Conservation (phyloP, 2,888 invertebrate species). For the Omphaloscelis lunosa region DNA sequence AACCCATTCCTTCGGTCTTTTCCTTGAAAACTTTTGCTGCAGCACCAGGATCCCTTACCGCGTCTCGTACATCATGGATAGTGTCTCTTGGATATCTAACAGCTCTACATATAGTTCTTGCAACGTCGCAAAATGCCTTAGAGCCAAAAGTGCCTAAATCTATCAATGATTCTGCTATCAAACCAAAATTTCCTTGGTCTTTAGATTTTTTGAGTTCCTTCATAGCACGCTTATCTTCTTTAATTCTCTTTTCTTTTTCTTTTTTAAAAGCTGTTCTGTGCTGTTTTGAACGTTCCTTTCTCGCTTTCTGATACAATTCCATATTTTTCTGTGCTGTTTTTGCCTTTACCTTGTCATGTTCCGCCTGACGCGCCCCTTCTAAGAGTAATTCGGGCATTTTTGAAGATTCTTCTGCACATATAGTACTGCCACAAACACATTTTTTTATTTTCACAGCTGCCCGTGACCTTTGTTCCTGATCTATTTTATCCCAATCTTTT, state of each 20-base stretch:
- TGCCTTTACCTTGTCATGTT: neutral
- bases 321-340: neutral
- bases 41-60: neutral
- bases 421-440: slow-evolving; percentile 52
- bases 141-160: slow-evolving; percentile 48
- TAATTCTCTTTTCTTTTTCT: neutral
- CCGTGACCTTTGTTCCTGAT: neutral
- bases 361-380: slow-evolving; percentile 14
- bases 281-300: neutral
- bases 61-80: neutral
- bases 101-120: slow-evolving; percentile 3
- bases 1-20: slow-evolving; percentile 7
- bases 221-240: slow-evolving; percentile 31
- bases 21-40: accelerated
- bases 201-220: slow-evolving; percentile 4
- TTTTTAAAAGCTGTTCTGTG: slow-evolving; percentile 5
- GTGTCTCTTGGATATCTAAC: slow-evolving; percentile 35
- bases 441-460: slow-evolving; percentile 8
- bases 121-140: slow-evolving; percentile 23
- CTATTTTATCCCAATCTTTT: slow-evolving; percentile 33
- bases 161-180: slow-evolving; percentile 47
- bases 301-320: slow-evolving; percentile 11
- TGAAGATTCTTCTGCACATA: slow-evolving; percentile 47
- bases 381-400: slow-evolving; percentile 35
- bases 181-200: neutral